These are phyloP conservation scores for Falco columbarius DNA, from an alignment of 2,797 vertebrate species.

Conservation along the genomic window DNA sequence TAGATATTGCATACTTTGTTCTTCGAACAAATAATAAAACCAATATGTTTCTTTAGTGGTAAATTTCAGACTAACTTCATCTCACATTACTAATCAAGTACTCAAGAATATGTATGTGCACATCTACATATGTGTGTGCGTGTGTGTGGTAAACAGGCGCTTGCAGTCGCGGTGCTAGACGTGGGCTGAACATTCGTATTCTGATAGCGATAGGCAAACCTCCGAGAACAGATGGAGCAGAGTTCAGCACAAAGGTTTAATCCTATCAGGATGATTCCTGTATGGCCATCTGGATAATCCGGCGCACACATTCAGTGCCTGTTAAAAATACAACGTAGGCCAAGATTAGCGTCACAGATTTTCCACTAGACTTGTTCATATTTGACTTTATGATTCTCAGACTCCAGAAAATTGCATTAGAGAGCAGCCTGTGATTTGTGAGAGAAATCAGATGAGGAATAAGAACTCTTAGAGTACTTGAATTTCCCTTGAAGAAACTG, in stretches of 20 bases:
- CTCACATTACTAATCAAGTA: conserved; percentile 43
- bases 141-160: conserved; percentile 3
- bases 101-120: conserved; percentile 13
- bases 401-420: conserved; percentile 76
- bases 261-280: conserved; percentile 98
- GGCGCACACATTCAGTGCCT: conserved; percentile 87
- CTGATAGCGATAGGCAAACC: conserved; percentile 70
- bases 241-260: conserved; percentile 95
- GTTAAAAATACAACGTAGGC: conserved; percentile 88
- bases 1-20: conserved; percentile 49
- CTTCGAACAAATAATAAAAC: conserved; percentile 58
- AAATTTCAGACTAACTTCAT: conserved; percentile 49
- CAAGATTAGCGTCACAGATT: conserved; percentile 91
- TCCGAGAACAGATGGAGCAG: conserved; percentile 88
- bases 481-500: conserved; percentile 68
- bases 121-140: background rate
- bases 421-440: conserved; percentile 60
- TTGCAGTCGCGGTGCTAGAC: conserved; percentile 40
- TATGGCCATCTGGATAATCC: conserved; percentile 98
- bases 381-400: conserved; percentile 82
- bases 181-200: conserved; percentile 73
- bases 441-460: conserved; percentile 65
- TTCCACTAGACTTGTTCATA: conserved; percentile 87
- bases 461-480: conserved; percentile 54
- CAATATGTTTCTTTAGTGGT: conserved; percentile 49